Conservation (phyloP, 2,113 vertebrate species). For the Hylia prasina region DNA sequence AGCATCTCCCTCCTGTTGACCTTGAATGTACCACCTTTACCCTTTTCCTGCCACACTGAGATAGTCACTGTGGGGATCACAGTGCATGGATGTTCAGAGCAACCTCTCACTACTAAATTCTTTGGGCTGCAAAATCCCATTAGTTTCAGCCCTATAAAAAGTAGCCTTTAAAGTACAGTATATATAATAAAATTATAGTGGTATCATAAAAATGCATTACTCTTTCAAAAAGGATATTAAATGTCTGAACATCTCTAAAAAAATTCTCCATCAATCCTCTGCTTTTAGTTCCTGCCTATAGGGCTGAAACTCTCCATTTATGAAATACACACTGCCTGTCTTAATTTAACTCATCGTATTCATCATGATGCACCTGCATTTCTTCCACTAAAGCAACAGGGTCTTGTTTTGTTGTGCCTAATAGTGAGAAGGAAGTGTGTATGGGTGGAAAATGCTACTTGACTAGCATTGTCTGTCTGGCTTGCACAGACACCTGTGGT, state of each 20-base stretch:
- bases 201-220: slow-evolving; percentile 10
- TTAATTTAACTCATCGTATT: background rate
- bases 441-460: background rate
- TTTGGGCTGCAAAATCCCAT: background rate
- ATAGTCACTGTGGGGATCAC: background rate
- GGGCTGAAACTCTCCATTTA: background rate
- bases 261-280: background rate
- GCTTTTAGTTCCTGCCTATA: background rate
- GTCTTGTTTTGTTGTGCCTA: background rate
- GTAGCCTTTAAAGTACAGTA: background rate
- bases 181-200: slow-evolving; percentile 37
- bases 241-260: background rate
- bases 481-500: background rate
- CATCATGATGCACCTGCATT: background rate
- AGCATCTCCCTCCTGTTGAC: background rate
- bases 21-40: background rate
- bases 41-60: background rate
- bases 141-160: background rate
- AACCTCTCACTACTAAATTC: background rate
- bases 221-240: slow-evolving; percentile 4
- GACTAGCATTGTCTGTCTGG: background rate
- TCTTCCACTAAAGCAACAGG: background rate
- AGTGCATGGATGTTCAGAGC: background rate
- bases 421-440: background rate
- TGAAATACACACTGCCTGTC: background rate